These are phyloP conservation scores for Meghimatium bilineatum DNA, from an alignment of 2,888 invertebrate species.

Conservation along the genomic window DNA sequence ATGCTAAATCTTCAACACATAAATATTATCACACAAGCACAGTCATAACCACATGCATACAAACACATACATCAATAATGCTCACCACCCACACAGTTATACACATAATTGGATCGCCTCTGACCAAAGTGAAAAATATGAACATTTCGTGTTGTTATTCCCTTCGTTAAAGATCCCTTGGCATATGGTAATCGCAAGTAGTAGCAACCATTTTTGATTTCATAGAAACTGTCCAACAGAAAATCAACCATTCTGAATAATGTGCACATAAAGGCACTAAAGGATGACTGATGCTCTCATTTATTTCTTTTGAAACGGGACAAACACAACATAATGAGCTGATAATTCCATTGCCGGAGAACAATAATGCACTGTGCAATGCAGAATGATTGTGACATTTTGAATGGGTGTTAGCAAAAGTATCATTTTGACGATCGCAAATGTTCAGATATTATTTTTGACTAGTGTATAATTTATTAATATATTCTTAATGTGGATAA, in stretches of 20 bases:
- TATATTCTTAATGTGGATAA: too few species aligned
- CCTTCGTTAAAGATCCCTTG: background rate
- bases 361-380: background rate
- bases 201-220: background rate
- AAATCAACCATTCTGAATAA: background rate
- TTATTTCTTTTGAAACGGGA: background rate
- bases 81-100: background rate
- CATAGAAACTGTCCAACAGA: background rate
- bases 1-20: too few species aligned
- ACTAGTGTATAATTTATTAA: background rate
- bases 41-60: background rate
- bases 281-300: background rate
- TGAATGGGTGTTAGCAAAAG: background rate
- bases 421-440: background rate
- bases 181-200: slow-evolving; percentile 1
- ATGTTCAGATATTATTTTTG: background rate
- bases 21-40: background rate
- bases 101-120: background rate
- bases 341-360: background rate
- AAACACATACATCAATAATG: background rate
- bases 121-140: background rate
- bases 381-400: background rate
- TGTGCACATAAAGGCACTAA: background rate
- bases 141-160: background rate
- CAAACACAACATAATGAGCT: background rate